phyloP scores from a whole-genome alignment of 2,888 invertebrate genomes.

The Drosophila aldrichi region DNA sequence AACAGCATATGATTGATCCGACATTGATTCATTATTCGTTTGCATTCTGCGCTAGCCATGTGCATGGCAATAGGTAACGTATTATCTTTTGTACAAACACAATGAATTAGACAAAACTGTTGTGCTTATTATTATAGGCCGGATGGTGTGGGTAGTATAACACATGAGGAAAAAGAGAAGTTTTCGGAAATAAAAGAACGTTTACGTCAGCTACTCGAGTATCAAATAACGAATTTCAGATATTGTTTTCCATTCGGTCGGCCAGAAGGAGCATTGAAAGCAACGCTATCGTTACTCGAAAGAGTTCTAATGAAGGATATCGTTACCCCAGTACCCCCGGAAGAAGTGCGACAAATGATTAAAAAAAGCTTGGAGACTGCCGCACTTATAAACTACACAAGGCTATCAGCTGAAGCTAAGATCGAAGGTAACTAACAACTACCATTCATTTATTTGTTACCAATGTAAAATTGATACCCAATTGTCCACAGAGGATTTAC shows the following conservation, averaged over 20 bases:
- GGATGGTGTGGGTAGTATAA: slow-evolving; percentile 99
- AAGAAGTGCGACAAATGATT: slow-evolving; percentile 98
- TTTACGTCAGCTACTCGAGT: slow-evolving; percentile 95
- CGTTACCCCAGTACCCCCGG: slow-evolving; percentile 97
- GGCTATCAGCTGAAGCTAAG: slow-evolving; percentile 98
- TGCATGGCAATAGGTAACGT: slow-evolving; percentile 97
- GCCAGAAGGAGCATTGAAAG: slow-evolving; percentile 98
- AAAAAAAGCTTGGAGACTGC: slow-evolving; percentile 99
- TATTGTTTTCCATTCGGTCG: slow-evolving; percentile 99
- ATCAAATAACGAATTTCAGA: slow-evolving; percentile 99
- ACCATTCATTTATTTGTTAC: not conserved
- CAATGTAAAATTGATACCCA: not conserved
- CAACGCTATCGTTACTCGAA: slow-evolving; percentile 97
- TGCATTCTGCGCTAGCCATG: slow-evolving; percentile 99
- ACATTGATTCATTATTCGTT: slow-evolving; percentile 99
- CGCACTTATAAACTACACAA: slow-evolving; percentile 98
- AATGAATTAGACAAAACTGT: not conserved
- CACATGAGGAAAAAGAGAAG: slow-evolving; percentile 98
- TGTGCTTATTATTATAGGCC: slow-evolving; percentile 88
- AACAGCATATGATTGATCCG: slow-evolving; percentile 98
- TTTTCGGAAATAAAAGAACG: slow-evolving; percentile 99
- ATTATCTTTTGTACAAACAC: not conserved
- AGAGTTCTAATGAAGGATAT: slow-evolving; percentile 99
- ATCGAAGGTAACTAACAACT: slow-evolving; percentile 92
- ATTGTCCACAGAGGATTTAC: slow-evolving; percentile 89